These are phyloP conservation scores for Limnothrissa miodon DNA, from an alignment of 2,113 vertebrate species.

Conservation along the genomic window DNA sequence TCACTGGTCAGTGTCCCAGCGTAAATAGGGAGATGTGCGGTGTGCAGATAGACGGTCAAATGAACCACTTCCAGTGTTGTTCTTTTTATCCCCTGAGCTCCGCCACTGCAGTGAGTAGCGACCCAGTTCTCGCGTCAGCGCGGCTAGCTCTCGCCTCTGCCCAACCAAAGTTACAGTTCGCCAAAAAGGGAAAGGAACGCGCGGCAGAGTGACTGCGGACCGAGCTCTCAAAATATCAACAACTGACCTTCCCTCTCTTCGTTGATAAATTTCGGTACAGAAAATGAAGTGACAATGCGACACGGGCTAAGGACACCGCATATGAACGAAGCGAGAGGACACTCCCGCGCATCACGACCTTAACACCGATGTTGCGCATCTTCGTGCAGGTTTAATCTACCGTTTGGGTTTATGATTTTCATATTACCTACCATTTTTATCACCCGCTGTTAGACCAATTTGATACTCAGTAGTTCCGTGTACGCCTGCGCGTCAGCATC, in stretches of 20 bases:
- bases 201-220: constrained; percentile 48
- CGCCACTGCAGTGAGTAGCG: constrained; percentile 20
- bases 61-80: constrained; percentile 7
- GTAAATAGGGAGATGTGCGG: neutral
- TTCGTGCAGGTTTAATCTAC: neutral
- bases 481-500: constrained; percentile 70
- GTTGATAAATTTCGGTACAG: constrained; percentile 52
- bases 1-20: neutral
- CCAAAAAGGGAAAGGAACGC: constrained; percentile 76
- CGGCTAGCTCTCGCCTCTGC: constrained; percentile 14
- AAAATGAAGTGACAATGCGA: constrained; percentile 46
- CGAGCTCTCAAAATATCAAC: constrained; percentile 77
- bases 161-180: constrained; percentile 52
- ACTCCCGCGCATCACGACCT: constrained; percentile 25
- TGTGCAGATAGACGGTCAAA: constrained; percentile 11
- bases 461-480: constrained; percentile 62
- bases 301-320: constrained; percentile 40
- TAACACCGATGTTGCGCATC: constrained; percentile 26
- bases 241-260: constrained; percentile 75
- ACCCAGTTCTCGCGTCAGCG: constrained; percentile 32
- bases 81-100: constrained; percentile 16
- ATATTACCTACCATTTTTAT: constrained; percentile 80
- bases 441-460: constrained; percentile 78
- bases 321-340: constrained; percentile 18
- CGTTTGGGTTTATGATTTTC: constrained; percentile 65